These are phyloP conservation scores for Ennomos erosarius DNA, from an alignment of 2,888 invertebrate species.

Conservation along the genomic window DNA sequence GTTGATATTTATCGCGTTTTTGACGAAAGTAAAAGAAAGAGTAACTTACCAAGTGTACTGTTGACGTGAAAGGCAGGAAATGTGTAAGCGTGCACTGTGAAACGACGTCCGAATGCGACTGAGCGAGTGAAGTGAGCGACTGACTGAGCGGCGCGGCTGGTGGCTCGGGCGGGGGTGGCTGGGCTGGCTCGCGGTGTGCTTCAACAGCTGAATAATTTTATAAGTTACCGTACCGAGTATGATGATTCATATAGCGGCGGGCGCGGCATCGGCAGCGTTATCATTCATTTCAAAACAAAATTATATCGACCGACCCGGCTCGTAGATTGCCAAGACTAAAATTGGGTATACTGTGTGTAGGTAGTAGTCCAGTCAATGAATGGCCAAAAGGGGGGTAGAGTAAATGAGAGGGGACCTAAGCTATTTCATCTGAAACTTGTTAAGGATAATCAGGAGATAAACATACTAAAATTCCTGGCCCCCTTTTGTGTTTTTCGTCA, in stretches of 20 bases:
- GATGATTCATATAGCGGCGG: constrained; percentile 58
- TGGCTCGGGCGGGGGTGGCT: constrained; percentile 52
- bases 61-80: constrained; percentile 52
- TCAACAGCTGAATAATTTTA: constrained; percentile 45
- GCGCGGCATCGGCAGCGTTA: constrained; percentile 16
- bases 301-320: neutral
- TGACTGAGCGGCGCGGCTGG: constrained; percentile 35
- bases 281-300: constrained; percentile 38
- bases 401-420: too few species aligned
- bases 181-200: constrained; percentile 49
- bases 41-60: constrained; percentile 65
- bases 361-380: too few species aligned
- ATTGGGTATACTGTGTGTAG: too few species aligned
- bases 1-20: neutral
- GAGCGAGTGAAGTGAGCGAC: constrained; percentile 28
- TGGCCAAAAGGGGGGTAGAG: too few species aligned
- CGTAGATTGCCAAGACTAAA: too few species aligned
- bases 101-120: constrained; percentile 70
- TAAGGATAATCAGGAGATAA: too few species aligned
- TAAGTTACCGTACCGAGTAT: constrained; percentile 29
- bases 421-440: too few species aligned
- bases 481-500: too few species aligned
- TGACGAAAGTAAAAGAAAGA: constrained; percentile 37
- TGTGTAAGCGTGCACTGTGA: constrained; percentile 59
- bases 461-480: too few species aligned